phyloP scores from a whole-genome alignment of 2,888 invertebrate genomes.

The Pterostichus niger region DNA sequence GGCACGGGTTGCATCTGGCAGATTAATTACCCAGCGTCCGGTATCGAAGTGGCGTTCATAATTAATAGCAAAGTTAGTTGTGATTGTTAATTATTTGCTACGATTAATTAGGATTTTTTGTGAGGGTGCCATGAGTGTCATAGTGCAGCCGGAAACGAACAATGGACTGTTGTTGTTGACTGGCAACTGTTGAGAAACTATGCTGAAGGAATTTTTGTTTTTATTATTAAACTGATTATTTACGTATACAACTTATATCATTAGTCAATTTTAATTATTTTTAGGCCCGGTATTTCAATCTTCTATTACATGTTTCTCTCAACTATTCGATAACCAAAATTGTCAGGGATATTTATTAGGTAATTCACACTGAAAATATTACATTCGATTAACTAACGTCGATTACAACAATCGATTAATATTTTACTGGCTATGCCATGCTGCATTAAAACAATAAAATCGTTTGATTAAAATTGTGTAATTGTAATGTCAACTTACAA shows the following conservation, averaged over 20 bases:
- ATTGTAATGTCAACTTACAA: too few relatives aligned
- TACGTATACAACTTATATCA: conserved; percentile 3
- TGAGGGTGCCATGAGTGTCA: background rate
- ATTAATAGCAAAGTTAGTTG: conserved; percentile 56
- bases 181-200: conserved; percentile 8
- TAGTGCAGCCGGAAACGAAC: conserved; percentile 7
- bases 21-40: conserved; percentile 41
- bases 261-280: too few relatives aligned
- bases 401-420: too few relatives aligned
- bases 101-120: conserved; percentile 41
- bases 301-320: too few relatives aligned
- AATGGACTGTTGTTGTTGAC: conserved; percentile 1
- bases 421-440: too few relatives aligned
- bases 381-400: too few relatives aligned
- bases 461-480: too few relatives aligned
- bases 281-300: too few relatives aligned
- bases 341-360: too few relatives aligned
- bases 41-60: conserved; percentile 31
- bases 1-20: conserved; percentile 47
- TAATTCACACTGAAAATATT: too few relatives aligned
- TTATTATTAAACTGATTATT: conserved; percentile 1
- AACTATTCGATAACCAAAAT: too few relatives aligned
- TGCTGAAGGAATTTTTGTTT: conserved; percentile 31
- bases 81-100: conserved; percentile 58
- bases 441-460: too few relatives aligned